These are phyloP conservation scores for Ctenopoma multispine DNA, from an alignment of 2,797 vertebrate species.

Conservation along the genomic window DNA sequence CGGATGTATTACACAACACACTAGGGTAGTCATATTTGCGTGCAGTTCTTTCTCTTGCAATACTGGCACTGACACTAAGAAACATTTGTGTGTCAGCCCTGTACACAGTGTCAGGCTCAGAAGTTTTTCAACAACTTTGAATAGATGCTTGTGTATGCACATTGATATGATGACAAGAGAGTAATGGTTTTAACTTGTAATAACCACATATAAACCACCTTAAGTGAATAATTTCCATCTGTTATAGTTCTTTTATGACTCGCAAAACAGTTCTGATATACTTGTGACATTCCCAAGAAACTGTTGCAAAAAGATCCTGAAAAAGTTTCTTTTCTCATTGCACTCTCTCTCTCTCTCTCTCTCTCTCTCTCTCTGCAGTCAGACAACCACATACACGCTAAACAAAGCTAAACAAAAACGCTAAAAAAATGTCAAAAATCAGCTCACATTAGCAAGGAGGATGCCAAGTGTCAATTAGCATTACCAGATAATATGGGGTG, in stretches of 20 bases:
- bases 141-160: constrained; percentile 11
- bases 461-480: constrained; percentile 22
- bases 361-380: constrained; percentile 13
- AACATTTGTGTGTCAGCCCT: constrained; percentile 58
- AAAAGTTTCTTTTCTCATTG: constrained; percentile 25
- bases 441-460: background rate
- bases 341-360: constrained; percentile 1
- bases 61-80: constrained; percentile 52
- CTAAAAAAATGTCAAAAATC: constrained; percentile 14
- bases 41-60: constrained; percentile 61
- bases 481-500: background rate
- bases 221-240: background rate
- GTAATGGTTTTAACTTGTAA: constrained; percentile 9
- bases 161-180: background rate
- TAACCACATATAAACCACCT: background rate
- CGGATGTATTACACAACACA: constrained; percentile 71
- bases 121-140: constrained; percentile 37
- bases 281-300: background rate
- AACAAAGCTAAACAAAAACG: too few relatives aligned
- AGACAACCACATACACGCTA: constrained; percentile 37
- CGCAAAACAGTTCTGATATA: constrained; percentile 7
- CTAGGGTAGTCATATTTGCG: constrained; percentile 68
- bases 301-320: background rate
- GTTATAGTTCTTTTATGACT: background rate
- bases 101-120: constrained; percentile 25